Conservation (phyloP, 2,113 vertebrate species). For the Ochotona princeps region DNA sequence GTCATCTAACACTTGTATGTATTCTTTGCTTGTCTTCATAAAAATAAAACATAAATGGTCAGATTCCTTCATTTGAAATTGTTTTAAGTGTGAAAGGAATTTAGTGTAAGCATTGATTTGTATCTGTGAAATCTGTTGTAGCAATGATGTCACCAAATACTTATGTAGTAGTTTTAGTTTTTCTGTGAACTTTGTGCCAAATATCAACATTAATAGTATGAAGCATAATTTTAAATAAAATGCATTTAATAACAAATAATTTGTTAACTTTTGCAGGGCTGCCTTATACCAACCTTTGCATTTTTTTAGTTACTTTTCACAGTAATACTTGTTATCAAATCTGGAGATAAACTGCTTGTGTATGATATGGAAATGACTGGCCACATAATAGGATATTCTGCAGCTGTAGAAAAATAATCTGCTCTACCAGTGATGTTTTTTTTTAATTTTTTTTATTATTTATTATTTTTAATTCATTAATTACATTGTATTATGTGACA, state of each 20-base stretch:
- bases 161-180: slow-evolving; percentile 21
- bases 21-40: background rate
- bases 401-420: background rate
- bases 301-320: slow-evolving; percentile 32
- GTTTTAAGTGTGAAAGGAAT: slow-evolving; percentile 31
- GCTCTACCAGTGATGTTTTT: background rate
- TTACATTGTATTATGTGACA: no score
- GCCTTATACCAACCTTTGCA: background rate
- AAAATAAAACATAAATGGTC: background rate
- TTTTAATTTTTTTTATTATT: no score
- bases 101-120: background rate
- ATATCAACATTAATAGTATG: background rate
- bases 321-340: background rate
- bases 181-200: slow-evolving; percentile 31
- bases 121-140: slow-evolving; percentile 13
- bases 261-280: background rate
- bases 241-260: background rate
- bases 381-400: background rate
- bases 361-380: background rate
- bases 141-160: slow-evolving; percentile 23
- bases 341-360: background rate
- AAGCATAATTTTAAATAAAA: slow-evolving; percentile 44
- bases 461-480: no score
- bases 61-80: slow-evolving; percentile 6
- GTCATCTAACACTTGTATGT: slow-evolving; percentile 4